These are phyloP conservation scores for Podarcis lilfordi DNA, from an alignment of 2,797 vertebrate species.

Conservation along the genomic window DNA sequence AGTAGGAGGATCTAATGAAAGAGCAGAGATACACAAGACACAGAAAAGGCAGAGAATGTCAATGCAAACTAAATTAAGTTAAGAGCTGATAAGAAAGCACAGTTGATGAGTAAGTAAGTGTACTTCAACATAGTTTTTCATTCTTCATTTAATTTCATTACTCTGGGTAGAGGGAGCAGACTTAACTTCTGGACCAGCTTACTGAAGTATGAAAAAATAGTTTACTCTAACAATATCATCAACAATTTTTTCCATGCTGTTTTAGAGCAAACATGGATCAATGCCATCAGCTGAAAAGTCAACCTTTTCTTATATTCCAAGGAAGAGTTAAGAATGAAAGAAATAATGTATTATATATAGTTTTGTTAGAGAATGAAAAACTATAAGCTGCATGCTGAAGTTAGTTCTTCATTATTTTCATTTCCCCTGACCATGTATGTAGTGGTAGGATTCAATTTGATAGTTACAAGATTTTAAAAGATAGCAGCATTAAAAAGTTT, in stretches of 20 bases:
- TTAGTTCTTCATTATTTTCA: conserved; percentile 66
- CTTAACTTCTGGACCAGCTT: neutral
- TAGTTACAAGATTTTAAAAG: conserved; percentile 14
- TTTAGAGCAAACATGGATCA: conserved; percentile 19
- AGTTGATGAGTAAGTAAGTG: conserved; percentile 76
- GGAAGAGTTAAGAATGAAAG: neutral
- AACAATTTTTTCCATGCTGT: conserved; percentile 18
- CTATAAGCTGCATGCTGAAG: conserved; percentile 70
- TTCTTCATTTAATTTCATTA: conserved; percentile 68
- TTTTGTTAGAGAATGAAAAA: conserved; percentile 81
- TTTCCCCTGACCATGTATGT: conserved; percentile 72
- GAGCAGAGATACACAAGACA: conserved; percentile 90
- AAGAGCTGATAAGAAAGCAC: conserved; percentile 80
- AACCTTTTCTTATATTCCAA: neutral
- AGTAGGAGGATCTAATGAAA: conserved; percentile 95
- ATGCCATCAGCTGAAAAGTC: conserved; percentile 12
- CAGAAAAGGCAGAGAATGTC: conserved; percentile 92
- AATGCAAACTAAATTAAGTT: conserved; percentile 89
- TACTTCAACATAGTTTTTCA: conserved; percentile 80
- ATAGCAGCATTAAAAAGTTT: neutral
- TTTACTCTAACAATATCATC: neutral
- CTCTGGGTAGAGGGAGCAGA: neutral
- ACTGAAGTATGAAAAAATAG: neutral
- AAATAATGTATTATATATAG: neutral
- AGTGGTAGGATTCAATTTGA: conserved; percentile 18